Conservation (phyloP, 2,888 invertebrate species). For the Teleogryllus oceanicus region DNA sequence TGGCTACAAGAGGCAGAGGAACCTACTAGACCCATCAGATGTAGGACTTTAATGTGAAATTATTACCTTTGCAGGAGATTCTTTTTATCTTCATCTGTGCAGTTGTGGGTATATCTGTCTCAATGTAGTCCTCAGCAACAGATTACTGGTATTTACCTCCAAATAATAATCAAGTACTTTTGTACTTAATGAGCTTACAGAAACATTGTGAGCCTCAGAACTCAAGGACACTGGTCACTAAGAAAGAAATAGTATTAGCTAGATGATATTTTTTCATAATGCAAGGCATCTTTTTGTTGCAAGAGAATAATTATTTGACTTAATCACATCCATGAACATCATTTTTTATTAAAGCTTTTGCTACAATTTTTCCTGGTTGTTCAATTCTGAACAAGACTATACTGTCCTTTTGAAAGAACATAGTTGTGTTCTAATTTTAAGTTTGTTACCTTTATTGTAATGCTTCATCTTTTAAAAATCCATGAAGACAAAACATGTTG, state of each 20-base stretch:
- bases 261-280: neutral
- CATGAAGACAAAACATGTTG: neutral
- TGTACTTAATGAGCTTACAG: neutral
- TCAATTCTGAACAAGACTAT: too few species aligned
- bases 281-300: neutral
- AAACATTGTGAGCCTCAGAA: neutral
- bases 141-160: constrained; percentile 18
- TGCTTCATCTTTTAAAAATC: neutral
- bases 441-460: neutral
- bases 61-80: neutral
- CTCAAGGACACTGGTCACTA: neutral
- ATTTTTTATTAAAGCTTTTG: neutral
- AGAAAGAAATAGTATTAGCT: neutral
- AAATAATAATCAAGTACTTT: neutral
- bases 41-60: constrained; percentile 18
- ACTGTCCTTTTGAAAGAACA: too few species aligned
- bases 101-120: constrained; percentile 19
- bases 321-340: neutral
- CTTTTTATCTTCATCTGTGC: constrained; percentile 9
- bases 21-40: neutral
- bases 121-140: neutral
- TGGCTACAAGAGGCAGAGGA: constrained; percentile 19
- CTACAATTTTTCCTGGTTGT: too few species aligned
- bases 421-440: neutral
- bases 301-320: neutral